These are phyloP conservation scores for Paraescarpia echinospica DNA, from an alignment of 1,140 invertebrate species.

Conservation along the genomic window DNA sequence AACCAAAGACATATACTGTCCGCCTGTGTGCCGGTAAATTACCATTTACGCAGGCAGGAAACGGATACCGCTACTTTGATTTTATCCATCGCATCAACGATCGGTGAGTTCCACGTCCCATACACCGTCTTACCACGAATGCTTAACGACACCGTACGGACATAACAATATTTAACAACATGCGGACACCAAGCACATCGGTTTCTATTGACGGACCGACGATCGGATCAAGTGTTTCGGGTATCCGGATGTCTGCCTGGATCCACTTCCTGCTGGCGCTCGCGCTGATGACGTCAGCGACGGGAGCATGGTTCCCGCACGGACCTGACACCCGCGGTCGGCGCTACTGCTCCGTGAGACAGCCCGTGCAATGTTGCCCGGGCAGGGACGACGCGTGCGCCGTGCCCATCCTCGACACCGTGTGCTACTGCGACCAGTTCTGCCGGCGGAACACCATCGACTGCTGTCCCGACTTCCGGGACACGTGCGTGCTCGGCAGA, in stretches of 20 bases:
- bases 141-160: not conserved
- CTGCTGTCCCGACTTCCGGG: slow-evolving; percentile 85
- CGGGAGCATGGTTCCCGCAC: not conserved
- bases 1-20: no score
- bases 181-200: not conserved
- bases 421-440: slow-evolving; percentile 93
- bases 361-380: slow-evolving; percentile 65
- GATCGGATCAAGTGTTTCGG: not conserved
- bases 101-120: no score
- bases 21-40: no score
- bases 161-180: not conserved
- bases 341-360: slow-evolving; percentile 15
- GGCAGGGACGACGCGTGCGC: slow-evolving; percentile 74
- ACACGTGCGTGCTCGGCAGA: not conserved
- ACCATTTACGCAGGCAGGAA: no score
- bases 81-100: no score
- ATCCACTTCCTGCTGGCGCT: not conserved
- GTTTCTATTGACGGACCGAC: not conserved
- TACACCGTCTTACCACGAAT: no score
- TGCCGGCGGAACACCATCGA: slow-evolving; percentile 75
- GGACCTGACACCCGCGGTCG: not conserved
- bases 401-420: slow-evolving; percentile 71
- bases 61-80: no score
- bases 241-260: not conserved
- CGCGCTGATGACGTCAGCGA: not conserved